These are phyloP conservation scores for Scylla paramamosain DNA, from an alignment of 1,140 invertebrate genomes.

Conservation along the genomic window DNA sequence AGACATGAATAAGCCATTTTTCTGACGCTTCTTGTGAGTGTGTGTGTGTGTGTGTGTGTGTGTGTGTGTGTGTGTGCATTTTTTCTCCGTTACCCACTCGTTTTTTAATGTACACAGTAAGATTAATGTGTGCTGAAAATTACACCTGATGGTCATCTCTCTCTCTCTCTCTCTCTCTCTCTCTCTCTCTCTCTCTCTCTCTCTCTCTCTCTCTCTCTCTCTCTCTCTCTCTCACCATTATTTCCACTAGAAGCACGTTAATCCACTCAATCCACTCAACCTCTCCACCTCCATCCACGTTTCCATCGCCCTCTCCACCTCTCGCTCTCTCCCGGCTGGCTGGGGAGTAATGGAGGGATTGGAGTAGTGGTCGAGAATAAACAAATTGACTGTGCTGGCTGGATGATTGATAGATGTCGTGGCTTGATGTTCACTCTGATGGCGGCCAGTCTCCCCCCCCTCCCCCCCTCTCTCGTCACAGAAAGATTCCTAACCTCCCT, in stretches of 20 bases:
- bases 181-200: slow-evolving; percentile 29
- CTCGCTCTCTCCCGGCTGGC: background rate
- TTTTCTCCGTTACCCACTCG: no score
- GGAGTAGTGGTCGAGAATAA: no score
- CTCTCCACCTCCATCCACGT: background rate
- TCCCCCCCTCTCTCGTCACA: background rate
- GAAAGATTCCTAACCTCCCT: background rate
- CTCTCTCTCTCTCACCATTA: slow-evolving; percentile 3
- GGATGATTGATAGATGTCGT: no score
- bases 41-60: no score
- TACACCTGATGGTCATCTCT: background rate
- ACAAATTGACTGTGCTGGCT: no score
- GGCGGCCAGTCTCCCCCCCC: background rate
- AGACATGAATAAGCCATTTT: no score
- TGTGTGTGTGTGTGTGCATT: no score
- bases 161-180: slow-evolving; percentile 29
- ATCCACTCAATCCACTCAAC: background rate
- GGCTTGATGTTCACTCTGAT: no score
- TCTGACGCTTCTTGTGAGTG: no score
- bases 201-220: slow-evolving; percentile 29
- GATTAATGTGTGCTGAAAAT: no score
- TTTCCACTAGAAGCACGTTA: background rate
- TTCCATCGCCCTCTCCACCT: background rate
- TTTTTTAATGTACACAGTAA: no score
- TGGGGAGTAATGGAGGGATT: no score